Conservation (phyloP, 2,113 vertebrate genomes). For the Pterophyllum scalare region DNA sequence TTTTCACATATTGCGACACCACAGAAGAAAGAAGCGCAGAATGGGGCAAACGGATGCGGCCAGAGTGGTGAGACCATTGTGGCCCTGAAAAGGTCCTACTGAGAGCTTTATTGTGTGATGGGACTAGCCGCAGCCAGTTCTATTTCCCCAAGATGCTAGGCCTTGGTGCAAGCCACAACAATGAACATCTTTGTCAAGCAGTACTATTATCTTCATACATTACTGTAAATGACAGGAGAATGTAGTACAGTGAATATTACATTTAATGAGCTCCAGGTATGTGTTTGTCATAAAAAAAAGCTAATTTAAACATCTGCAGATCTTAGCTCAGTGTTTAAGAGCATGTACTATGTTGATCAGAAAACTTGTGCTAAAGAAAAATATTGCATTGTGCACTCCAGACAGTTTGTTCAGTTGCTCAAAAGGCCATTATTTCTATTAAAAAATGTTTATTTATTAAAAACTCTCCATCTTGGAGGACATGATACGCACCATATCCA, state of each 20-base stretch:
- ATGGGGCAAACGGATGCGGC: constrained; percentile 61
- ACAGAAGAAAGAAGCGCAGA: constrained; percentile 51
- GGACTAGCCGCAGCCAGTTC: constrained; percentile 64
- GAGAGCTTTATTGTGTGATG: constrained; percentile 70
- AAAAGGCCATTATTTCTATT: neutral
- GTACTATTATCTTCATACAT: constrained; percentile 50
- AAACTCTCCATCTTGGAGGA: neutral
- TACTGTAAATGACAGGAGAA: constrained; percentile 54
- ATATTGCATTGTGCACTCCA: neutral
- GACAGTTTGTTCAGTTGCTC: neutral
- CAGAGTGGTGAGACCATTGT: constrained; percentile 55
- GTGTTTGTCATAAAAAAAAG: constrained; percentile 16
- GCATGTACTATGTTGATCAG: neutral
- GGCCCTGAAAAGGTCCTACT: constrained; percentile 43
- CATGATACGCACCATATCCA: neutral
- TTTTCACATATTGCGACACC: constrained; percentile 37
- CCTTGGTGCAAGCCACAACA: constrained; percentile 61
- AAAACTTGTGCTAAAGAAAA: neutral
- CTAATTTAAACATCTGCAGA: constrained; percentile 28
- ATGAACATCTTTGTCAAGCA: constrained; percentile 72
- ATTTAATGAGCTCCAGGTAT: constrained; percentile 67
- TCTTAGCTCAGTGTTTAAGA: neutral
- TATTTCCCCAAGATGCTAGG: constrained; percentile 59
- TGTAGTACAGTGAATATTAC: constrained; percentile 18
- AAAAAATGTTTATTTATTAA: no score